These are phyloP conservation scores for Ophion ventricosus DNA, from an alignment of 2,888 invertebrate genomes.

Conservation along the genomic window DNA sequence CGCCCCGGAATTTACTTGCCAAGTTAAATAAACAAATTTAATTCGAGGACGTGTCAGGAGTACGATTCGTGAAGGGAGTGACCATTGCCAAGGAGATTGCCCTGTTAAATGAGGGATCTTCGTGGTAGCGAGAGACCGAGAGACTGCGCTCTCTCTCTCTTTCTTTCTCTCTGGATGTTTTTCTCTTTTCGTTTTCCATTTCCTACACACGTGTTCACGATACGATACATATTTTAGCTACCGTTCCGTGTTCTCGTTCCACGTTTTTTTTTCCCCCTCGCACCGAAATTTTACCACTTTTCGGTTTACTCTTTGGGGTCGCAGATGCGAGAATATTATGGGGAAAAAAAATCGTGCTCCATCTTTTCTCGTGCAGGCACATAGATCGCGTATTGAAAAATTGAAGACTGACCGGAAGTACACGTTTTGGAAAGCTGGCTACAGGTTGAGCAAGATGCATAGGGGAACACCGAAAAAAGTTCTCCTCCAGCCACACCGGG, in stretches of 20 bases:
- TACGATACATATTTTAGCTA: constrained; percentile 45
- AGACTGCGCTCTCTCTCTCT: neutral
- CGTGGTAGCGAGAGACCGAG: constrained; percentile 28
- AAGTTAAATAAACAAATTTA: constrained; percentile 69
- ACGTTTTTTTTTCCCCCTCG: constrained; percentile 27
- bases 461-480: constrained; percentile 35
- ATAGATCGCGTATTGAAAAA: constrained; percentile 5
- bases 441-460: constrained; percentile 58
- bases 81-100: constrained; percentile 18
- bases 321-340: constrained; percentile 52
- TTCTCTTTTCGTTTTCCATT: constrained; percentile 47
- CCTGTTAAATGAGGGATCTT: constrained; percentile 36
- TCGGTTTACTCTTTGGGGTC: constrained; percentile 11
- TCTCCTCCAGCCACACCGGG: constrained; percentile 1
- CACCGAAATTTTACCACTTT: constrained; percentile 25
- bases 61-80: constrained; percentile 37
- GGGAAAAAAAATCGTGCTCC: constrained; percentile 51
- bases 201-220: constrained; percentile 61
- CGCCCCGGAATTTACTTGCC: constrained; percentile 62
- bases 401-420: constrained; percentile 57
- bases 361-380: constrained; percentile 11
- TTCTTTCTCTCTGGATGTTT: constrained; percentile 30
- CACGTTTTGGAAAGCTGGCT: constrained; percentile 42
- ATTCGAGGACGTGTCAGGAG: constrained; percentile 37
- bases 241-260: constrained; percentile 32